Base-by-base conservation (phyloP, 2,113 vertebrate species). In the Solea solea region DNA sequence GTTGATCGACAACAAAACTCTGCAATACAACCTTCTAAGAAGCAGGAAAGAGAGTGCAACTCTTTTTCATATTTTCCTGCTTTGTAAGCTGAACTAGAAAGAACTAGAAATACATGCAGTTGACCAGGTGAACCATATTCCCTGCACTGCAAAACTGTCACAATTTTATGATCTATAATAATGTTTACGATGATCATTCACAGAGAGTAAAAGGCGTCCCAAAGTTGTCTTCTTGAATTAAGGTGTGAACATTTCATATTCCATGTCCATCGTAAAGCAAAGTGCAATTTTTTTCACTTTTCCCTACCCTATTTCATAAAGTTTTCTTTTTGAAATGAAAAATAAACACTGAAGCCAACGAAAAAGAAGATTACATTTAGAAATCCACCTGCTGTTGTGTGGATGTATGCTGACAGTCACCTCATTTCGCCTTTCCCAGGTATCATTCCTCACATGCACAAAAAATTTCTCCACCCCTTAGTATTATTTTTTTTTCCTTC, bases 391-490 rank as follows among this genome's bases (percentile, higher is more conserved):
- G n/a, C 40, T 34, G 15, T 11, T 5, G 40, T 28, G 49, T 57
- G 56, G 44, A 67, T 27, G 7, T 45, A 55, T 55, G 62, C 56
- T 72, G 45, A 13, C 72, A 27, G 21, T 76, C 79, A 63, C 75
- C 75, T 78, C 59, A 48, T 78, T 79, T 52, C 68, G 55, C 65
- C 76, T 85, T 85, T 77, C 81, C 49, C 72, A 79, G 76, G 39
- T 55, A 0, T 72, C 68, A 41, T 55, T 65, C 21, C 72, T 41
- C 46, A 42, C 48, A 16, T 12, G 44, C 68, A 65, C 41, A 34
- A 13, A 69, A 59, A 12, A 59, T 41, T 40, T 44, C 28, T 34
- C 49, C 56, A 58, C 76, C 70, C 39, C 46, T 64, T 48, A 11
- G 46, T 21, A 21, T 21, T 21, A 21, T 54, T 2, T 54, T 21